Conservation (phyloP, 2,888 invertebrate species). For the Myopa tessellatipennis region DNA sequence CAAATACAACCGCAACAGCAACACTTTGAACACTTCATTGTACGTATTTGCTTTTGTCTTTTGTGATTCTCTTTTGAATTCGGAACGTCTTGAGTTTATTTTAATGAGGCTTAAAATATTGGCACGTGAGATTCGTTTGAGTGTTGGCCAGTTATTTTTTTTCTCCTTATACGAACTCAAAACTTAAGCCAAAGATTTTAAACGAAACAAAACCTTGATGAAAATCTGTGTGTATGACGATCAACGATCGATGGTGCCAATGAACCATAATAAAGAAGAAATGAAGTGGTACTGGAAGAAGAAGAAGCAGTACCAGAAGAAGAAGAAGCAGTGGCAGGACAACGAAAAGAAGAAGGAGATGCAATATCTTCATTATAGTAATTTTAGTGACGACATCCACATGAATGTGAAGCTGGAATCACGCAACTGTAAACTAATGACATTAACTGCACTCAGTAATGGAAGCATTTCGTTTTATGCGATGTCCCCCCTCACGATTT, state of each 20-base stretch:
- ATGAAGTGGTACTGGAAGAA: no score
- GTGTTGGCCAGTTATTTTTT: neutral
- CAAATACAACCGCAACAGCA: slow-evolving; percentile 14
- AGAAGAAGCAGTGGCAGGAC: neutral
- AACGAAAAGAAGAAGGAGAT: neutral
- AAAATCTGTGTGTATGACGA: no score
- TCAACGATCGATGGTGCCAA: neutral
- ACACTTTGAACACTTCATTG: neutral
- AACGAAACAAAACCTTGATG: no score
- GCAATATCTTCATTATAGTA: slow-evolving; percentile 14
- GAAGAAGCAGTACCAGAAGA: no score
- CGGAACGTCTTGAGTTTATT: slow-evolving; percentile 20
- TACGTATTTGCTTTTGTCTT: neutral
- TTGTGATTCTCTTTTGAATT: neutral
- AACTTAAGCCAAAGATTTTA: neutral
- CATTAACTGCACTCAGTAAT: slow-evolving; percentile 8
- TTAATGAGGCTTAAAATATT: slow-evolving; percentile 40
- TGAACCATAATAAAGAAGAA: no score
- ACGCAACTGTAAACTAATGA: slow-evolving; percentile 24
- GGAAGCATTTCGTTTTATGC: slow-evolving; percentile 26
- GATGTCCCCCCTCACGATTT: neutral
- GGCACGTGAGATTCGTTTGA: slow-evolving; percentile 36
- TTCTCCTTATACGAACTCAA: neutral
- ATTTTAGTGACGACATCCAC: neutral
- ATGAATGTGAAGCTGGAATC: neutral